Percentiles rank a stretch among this genome's conserved stretches.
Conservation (phyloP, 2,113 vertebrate species). For the Oceanodroma tethys region DNA sequence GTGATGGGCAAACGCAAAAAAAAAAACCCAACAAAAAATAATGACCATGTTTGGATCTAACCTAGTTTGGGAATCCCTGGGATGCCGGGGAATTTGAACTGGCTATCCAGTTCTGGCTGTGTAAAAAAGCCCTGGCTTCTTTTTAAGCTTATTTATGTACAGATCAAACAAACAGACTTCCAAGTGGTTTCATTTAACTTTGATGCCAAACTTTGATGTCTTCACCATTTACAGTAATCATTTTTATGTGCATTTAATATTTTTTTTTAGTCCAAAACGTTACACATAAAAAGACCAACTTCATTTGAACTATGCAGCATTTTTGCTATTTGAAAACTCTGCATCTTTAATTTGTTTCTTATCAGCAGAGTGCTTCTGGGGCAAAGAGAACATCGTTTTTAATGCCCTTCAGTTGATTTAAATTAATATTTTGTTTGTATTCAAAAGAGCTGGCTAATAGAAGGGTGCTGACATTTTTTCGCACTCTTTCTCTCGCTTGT, state of each 20-base stretch:
- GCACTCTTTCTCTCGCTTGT: background rate
- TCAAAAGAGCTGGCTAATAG: slow-evolving; percentile 19
- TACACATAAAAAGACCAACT: slow-evolving; percentile 44
- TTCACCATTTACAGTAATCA: slow-evolving; percentile 31
- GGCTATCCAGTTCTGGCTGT: background rate
- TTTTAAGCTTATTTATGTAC: slow-evolving; percentile 34
- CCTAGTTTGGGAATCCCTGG: slow-evolving; percentile 2
- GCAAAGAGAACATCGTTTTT: slow-evolving; percentile 35
- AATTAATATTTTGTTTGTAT: slow-evolving; percentile 53
- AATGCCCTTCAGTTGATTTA: slow-evolving; percentile 49
- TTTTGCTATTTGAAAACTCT: slow-evolving; percentile 26
- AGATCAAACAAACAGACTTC: slow-evolving; percentile 51
- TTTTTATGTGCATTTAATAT: slow-evolving; percentile 45
- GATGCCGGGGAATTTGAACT: background rate
- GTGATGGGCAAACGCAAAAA: background rate
- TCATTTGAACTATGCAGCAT: slow-evolving; percentile 16
- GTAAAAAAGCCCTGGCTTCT: background rate
- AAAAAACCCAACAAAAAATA: background rate
- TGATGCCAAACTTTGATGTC: slow-evolving; percentile 35
- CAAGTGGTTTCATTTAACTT: slow-evolving; percentile 42
- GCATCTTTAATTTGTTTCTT: slow-evolving; percentile 66
- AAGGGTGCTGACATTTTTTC: background rate
- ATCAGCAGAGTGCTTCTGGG: slow-evolving; percentile 53
- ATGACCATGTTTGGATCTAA: background rate
- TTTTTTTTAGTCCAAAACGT: background rate